A percentile compares a stretch with the other conserved stretches of the same genome.
These are phyloP conservation scores for Zonotrichia albicollis DNA, from an alignment of 2,797 vertebrate species.

Conservation along the genomic window DNA sequence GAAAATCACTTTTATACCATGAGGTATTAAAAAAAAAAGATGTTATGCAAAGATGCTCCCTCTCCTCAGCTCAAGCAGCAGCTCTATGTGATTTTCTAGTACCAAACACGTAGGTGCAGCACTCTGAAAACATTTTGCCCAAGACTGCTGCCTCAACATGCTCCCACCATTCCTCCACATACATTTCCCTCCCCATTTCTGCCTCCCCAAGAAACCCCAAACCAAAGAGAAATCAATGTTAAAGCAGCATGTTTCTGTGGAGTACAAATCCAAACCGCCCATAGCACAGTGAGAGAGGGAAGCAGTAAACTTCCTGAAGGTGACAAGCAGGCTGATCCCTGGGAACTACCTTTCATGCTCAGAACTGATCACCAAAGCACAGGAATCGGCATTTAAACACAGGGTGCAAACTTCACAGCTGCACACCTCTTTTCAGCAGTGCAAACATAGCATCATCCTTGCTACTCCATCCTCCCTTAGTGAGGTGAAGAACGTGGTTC, in stretches of 20 bases:
- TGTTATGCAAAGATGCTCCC: background rate
- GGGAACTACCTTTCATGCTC: background rate
- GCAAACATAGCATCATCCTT: background rate
- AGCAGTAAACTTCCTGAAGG: background rate
- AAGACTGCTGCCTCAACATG: background rate
- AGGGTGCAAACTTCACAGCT: background rate
- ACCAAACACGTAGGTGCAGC: background rate
- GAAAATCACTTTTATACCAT: background rate
- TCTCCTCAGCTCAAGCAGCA: background rate
- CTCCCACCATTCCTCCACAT: background rate
- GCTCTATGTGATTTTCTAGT: background rate
- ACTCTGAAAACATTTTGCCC: background rate
- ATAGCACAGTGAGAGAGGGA: background rate
- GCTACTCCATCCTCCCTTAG: background rate
- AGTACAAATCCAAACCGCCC: background rate
- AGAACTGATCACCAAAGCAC: background rate
- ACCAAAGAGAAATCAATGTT: background rate
- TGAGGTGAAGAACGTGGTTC: background rate
- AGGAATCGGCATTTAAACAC: background rate
- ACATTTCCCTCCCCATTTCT: fast-evolving
- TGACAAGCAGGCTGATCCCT: background rate
- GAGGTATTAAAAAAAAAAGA: background rate
- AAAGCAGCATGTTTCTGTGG: background rate
- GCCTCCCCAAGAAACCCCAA: background rate
- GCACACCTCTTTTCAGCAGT: background rate